Base-by-base conservation (phyloP, 2,797 vertebrate species). In the Bradypodion ventrale region DNA sequence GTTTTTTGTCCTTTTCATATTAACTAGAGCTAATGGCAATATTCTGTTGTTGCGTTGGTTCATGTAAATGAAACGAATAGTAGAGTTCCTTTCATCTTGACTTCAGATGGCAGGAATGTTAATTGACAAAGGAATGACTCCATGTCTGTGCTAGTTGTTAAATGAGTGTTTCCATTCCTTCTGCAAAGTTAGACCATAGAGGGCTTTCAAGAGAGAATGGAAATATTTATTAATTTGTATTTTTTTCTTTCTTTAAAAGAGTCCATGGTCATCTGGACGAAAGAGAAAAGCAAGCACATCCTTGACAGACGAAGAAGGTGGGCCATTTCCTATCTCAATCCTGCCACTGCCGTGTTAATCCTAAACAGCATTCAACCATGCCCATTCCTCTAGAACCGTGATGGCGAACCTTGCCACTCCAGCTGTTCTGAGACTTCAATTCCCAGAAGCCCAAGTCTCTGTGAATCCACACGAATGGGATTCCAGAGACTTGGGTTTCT, bases 231-330 rank as follows among this genome's bases (percentile, higher is more conserved):
- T 80, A 91, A 8, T 88, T 68, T 84, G 82, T 82, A 62, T 87
- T 87, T 44, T 56, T 85, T 86, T 74, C 87, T 56, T 19, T 19
- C 16, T 13, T 21, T 90, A 56, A 60, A 86, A 98, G 97, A 95
- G 96, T 69, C 62, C 70, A 15, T 89, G 86, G 10, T 91, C 92
- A 84, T 93, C 90, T 91, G 83, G 94, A 81, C 97, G 93, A 86
- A 99, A 98, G 92, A 96, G 98, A 91, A 99, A 97, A 94, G 93
- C 93, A 80, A 97, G 96, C 94, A 92, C 87, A 0, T 96, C 96
- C 25, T 90, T 97, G 83, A 92, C 94, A 89, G 96, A 97, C 87
- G 97, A 97, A 83, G 96, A 95, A 92, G 94, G 95, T 96, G 86
- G 74, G 93, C 89, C 2, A 1, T 65, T 84, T 82, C 6, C 6